These are phyloP conservation scores for Gadus macrocephalus DNA, from an alignment of 2,113 vertebrate species.

Conservation along the genomic window DNA sequence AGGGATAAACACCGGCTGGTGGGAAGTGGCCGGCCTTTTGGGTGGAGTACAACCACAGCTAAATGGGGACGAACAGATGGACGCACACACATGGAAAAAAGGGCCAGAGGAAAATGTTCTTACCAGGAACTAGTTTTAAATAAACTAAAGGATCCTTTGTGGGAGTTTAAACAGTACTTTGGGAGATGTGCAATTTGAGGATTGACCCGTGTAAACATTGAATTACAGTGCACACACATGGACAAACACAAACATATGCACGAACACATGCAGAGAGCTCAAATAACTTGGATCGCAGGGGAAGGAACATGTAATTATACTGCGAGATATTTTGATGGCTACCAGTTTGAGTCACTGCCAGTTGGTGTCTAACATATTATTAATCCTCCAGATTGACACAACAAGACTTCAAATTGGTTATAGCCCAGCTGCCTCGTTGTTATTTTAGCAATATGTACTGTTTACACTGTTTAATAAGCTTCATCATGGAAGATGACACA, in stretches of 20 bases:
- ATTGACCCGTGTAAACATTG: neutral
- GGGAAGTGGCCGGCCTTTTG: constrained; percentile 28
- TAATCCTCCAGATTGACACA: neutral
- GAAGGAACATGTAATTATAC: neutral
- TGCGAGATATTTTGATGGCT: neutral
- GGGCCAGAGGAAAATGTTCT: neutral
- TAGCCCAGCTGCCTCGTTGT: no score
- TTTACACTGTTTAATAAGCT: neutral
- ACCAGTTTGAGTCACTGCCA: neutral
- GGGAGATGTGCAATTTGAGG: neutral
- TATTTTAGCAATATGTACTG: no score
- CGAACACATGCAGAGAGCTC: neutral
- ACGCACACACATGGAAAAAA: neutral
- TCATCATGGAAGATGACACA: neutral
- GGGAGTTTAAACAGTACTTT: neutral
- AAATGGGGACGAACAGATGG: neutral
- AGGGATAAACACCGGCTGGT: constrained; percentile 9
- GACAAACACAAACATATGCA: neutral
- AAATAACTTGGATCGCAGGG: no score
- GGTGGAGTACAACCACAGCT: constrained; percentile 25
- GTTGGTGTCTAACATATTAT: neutral
- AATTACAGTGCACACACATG: neutral
- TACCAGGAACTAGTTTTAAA: neutral
- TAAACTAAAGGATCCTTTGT: neutral
- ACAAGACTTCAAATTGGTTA: neutral